Evolutionary conservation across 2,797 vertebrate species (phyloP).

Genomic region (Enteromius treurensis): DNA sequence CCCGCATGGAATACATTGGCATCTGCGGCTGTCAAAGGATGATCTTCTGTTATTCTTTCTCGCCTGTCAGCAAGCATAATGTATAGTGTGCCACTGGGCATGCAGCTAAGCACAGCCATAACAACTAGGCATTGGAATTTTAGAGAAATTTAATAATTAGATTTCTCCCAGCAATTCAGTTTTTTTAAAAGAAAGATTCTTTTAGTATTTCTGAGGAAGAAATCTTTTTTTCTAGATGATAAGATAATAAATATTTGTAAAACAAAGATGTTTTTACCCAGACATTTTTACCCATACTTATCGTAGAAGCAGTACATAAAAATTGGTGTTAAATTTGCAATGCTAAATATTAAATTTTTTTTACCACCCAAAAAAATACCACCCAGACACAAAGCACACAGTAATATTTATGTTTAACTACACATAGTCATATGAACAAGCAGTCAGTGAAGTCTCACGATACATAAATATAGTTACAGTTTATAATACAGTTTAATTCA

Average conservation of each 20-base stretch:
- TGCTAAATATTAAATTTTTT: no score
- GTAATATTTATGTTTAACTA: neutral
- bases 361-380: no score
- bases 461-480: neutral
- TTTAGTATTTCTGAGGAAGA: neutral
- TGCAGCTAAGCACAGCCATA: conserved; percentile 6
- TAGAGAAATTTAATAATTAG: neutral
- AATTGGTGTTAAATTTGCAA: neutral
- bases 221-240: neutral
- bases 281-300: neutral
- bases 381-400: neutral
- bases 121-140: neutral
- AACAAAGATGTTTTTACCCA: neutral
- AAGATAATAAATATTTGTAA: neutral
- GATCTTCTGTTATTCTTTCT: conserved; percentile 14
- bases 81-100: conserved; percentile 12
- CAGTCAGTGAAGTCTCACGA: neutral
- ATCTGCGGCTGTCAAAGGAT: conserved; percentile 22
- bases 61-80: neutral
- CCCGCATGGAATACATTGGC: conserved; percentile 15
- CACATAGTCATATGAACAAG: neutral
- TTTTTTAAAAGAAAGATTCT: neutral
- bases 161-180: neutral
- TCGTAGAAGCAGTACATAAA: neutral
- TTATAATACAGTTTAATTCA: neutral